Base-by-base conservation (phyloP, 1,140 invertebrate genomes). In the Zelostemma sp. region DNA sequence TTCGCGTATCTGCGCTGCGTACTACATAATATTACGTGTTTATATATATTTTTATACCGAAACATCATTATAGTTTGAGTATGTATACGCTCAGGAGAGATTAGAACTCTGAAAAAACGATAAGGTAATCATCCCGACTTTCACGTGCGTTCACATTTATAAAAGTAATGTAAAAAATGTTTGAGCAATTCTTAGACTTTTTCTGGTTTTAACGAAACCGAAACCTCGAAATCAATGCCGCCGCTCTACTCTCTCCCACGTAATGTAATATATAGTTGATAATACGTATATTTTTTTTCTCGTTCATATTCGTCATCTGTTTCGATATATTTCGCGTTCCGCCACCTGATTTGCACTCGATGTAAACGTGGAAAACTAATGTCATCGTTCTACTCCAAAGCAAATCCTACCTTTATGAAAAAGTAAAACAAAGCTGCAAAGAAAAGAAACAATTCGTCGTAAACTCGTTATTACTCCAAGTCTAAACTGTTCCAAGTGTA, bases 51-150 rank as follows among this genome's bases (percentile, higher is more conserved):
- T 57, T 60, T 69, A 64, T 69, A 59, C 60, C 66, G 66, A 64
- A 69, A 64, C 51, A 64, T 69, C 67, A 60, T 69, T 61, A 70
- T 70, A 70, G 61, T 65, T 70, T 58, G 57, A 70, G 55, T 63
- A 70, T 70, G 57, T 61, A 41, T 65, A 62, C 35, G 63, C 59
- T 54, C 65, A 53, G 54, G 62, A 65, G 68, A 65, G 68, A 71
- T 53, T 71, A 62, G 57, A 71, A 71, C 53, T 65, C 19, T 21
- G 15, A 71, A 65, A n/a, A 72, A 35, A 49, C 43, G 14, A 14
- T 18, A 58, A 43, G 16, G 15, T 43, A 14, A 12, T 11, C 35
- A 15, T 16, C 16, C 14, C 9, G 53, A 60, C 8, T 31, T 55
- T 28, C 17, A 16, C 33, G 49, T 46, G 59, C 50, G 62, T 19